Conservation (phyloP, 2,797 vertebrate species). For the Lycodopsis pacificus region DNA sequence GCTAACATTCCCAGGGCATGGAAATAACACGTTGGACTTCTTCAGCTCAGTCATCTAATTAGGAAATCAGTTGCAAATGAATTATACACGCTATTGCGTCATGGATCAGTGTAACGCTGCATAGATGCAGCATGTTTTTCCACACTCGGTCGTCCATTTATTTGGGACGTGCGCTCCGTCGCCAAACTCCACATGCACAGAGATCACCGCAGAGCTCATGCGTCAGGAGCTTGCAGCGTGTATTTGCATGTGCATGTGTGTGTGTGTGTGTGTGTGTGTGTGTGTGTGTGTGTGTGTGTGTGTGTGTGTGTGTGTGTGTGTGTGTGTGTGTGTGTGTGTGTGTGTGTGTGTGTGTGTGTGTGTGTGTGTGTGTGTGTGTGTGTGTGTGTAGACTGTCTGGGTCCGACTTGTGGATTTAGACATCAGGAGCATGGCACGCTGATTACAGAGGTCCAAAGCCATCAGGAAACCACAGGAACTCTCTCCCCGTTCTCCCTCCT, state of each 20-base stretch:
- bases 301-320: constrained; percentile 6
- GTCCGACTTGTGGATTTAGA: constrained; percentile 77
- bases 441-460: constrained; percentile 79
- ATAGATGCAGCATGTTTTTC: constrained; percentile 38
- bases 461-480: constrained; percentile 78
- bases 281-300: constrained; percentile 10
- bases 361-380: constrained; percentile 31
- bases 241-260: constrained; percentile 18
- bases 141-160: constrained; percentile 48
- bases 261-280: constrained; percentile 14
- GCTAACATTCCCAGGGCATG: neutral
- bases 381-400: constrained; percentile 52
- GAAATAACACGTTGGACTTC: neutral
- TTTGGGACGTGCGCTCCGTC: constrained; percentile 26
- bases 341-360: constrained; percentile 31
- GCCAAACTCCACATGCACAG: constrained; percentile 59
- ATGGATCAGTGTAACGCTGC: constrained; percentile 21
- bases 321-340: constrained; percentile 6
- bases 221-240: constrained; percentile 47
- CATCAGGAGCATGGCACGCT: constrained; percentile 82
- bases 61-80: constrained; percentile 24
- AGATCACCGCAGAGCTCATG: constrained; percentile 54
- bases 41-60: neutral
- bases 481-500: constrained; percentile 45
- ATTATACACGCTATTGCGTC: constrained; percentile 11